Base-by-base conservation (phyloP, 2,113 vertebrate genomes). In the Sapajus apella region DNA sequence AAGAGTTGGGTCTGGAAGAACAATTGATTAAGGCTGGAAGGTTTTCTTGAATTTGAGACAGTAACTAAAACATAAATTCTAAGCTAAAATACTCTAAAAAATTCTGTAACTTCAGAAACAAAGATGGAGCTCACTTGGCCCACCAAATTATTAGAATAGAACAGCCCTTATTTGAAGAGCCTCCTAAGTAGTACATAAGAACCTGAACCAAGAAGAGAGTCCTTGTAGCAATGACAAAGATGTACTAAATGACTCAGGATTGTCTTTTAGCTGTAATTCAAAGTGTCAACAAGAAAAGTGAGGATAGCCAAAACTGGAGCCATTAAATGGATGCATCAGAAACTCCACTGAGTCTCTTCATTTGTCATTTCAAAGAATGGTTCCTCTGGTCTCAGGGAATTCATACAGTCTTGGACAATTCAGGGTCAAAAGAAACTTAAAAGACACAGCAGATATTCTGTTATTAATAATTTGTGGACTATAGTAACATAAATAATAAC, bases 11-110 rank as follows among this genome's bases (percentile, higher is more conserved):
- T 90, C 5, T 84, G 10, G 17, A 3, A 66, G 21, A 80, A 13
- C n/a, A 68, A 32, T 20, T 75, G 16, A 80, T 27, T 93, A 96
- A n/a, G 16, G 13, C 16, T 91, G 2, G 76, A 88, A 87, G 20
- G 11, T 58, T 80, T 55, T 91, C 61, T 40, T 87, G 73, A 97
- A 91, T 80, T 27, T 93, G n/a, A 88, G 77, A 93, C 3, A 80
- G 64, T 64, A 91, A 96, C 23, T 80, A 68, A 92, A 66, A 88
- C 9, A 18, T 25, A 37, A 55, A 76, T 72, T 80, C 75, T n/a
- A 96, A 94, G 23, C 61, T 52, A 90, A 95, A 88, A 64, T 35
- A 23, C 85, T 50, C 50, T 14, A 50, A 50, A 50, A 50, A 50
- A 14, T 50, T 50, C 40, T 66, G 7, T 84, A 72, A 82, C 20